phyloP scores from a whole-genome alignment of 2,888 invertebrate species.

The Aporophyla lueneburgensis region DNA sequence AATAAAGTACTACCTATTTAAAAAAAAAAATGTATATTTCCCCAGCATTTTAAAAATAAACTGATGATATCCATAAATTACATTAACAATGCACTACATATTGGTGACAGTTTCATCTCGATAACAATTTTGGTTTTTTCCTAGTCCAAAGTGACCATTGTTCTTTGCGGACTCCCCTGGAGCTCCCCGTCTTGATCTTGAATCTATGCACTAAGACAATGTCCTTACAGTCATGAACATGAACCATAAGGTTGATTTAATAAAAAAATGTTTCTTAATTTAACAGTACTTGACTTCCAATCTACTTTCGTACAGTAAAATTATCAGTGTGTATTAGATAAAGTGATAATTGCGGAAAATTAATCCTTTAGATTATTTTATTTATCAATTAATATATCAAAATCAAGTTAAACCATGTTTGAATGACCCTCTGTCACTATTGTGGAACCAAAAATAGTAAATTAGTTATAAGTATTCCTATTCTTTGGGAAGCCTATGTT shows the following conservation, averaged over 20 bases:
- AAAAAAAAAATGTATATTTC: too few species aligned
- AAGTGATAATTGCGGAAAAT: too few species aligned
- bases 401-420: background rate
- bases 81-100: too few species aligned
- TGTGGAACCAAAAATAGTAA: background rate
- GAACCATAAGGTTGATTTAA: too few species aligned
- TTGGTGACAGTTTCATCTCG: too few species aligned
- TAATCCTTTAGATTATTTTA: conserved; percentile 37
- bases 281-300: background rate
- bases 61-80: too few species aligned
- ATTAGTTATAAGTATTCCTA: background rate
- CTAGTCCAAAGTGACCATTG: too few species aligned
- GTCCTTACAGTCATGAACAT: background rate
- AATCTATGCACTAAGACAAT: background rate
- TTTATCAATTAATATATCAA: conserved; percentile 29
- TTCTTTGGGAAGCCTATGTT: background rate
- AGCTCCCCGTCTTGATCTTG: background rate
- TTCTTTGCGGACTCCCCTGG: too few species aligned
- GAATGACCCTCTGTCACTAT: background rate
- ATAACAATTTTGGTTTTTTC: too few species aligned
- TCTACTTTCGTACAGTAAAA: background rate
- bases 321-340: conserved; percentile 37
- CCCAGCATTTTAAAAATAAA: too few species aligned
- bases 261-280: conserved; percentile 2
- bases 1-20: too few species aligned